phyloP scores from a whole-genome alignment of 2,888 invertebrate species.

The Watsonalla binaria region DNA sequence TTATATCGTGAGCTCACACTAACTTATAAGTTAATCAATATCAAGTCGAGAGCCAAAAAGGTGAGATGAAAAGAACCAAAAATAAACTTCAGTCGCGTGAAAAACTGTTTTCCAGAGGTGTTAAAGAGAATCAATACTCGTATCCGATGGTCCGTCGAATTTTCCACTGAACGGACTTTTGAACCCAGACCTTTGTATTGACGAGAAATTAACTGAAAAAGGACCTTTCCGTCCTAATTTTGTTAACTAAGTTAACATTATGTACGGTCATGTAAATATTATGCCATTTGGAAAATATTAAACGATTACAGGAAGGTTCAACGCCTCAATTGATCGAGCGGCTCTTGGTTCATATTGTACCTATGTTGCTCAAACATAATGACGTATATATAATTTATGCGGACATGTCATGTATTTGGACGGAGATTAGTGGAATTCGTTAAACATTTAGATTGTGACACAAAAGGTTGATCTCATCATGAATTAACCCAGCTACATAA shows the following conservation, averaged over 20 bases:
- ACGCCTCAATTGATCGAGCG: neutral
- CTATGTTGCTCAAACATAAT: no score
- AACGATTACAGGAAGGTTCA: neutral
- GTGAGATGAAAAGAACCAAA: constrained; percentile 74
- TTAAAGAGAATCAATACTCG: constrained; percentile 68
- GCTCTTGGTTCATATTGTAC: no score
- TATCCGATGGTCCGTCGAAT: constrained; percentile 73
- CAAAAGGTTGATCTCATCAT: no score
- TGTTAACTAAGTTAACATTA: constrained; percentile 46
- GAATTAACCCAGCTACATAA: no score
- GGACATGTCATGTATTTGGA: no score
- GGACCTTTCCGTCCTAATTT: constrained; percentile 65
- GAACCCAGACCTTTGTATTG: constrained; percentile 70
- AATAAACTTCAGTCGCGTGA: constrained; percentile 72
- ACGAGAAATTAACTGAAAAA: constrained; percentile 67
- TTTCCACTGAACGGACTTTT: constrained; percentile 74
- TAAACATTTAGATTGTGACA: no score
- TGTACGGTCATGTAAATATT: constrained; percentile 46
- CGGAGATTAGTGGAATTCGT: no score
- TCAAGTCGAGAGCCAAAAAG: constrained; percentile 62
- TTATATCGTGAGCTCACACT: neutral
- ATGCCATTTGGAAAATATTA: constrained; percentile 14
- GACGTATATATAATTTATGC: no score
- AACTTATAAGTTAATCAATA: constrained; percentile 42
- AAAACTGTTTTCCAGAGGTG: constrained; percentile 75